Base-by-base conservation (phyloP, 92 coral and sea anemone species). In the Parazoanthus atlanticus region DNA sequence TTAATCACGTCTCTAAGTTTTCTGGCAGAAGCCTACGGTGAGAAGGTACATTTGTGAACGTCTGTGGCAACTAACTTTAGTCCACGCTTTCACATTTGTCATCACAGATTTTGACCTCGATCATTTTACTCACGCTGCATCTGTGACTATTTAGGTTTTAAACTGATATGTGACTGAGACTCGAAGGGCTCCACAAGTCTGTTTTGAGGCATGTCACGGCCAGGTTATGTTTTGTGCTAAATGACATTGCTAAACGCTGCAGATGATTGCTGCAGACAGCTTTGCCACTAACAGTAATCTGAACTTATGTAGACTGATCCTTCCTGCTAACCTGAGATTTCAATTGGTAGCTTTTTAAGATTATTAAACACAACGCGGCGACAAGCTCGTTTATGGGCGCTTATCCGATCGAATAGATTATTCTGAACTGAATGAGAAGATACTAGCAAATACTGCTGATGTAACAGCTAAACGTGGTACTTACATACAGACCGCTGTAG, bases 401-500 rank as follows among this genome's bases (percentile, higher is more conserved):
- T 70, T 69, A 84, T 84, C 78, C 87, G 87, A 84, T 84, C 67
- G 76, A 69, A 56, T 29, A 70, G 87, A 84, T 84, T 84, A 69
- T 40, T 41, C 26, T 84, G 54, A n/a, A 70, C 40, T 23, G 69
- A 61, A 61, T 61, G 26, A 61, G 25, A 75, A 75, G 43, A 75
- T 38, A 26, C 30, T 33, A 17, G 32, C 12, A 80, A 58, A 64
- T 32, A 25, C 33, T 10, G 38, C 25, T 26, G n/a, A 26, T 70
- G 78, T 32, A 84, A 72, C 65, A 19, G 11, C 15, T 11, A 25
- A 29, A 38, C 49, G 23, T 6, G 29, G 31, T 3, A 90, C 95
- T 94, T 75, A 94, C 97, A 82, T 76, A 84, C 49, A 94, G 86
- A n/a, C 89, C 76, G 69, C 61, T 89, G 81, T 86, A 89, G 79